Base-by-base conservation (phyloP, 2,888 invertebrate species). In the Pyralis farinalis region DNA sequence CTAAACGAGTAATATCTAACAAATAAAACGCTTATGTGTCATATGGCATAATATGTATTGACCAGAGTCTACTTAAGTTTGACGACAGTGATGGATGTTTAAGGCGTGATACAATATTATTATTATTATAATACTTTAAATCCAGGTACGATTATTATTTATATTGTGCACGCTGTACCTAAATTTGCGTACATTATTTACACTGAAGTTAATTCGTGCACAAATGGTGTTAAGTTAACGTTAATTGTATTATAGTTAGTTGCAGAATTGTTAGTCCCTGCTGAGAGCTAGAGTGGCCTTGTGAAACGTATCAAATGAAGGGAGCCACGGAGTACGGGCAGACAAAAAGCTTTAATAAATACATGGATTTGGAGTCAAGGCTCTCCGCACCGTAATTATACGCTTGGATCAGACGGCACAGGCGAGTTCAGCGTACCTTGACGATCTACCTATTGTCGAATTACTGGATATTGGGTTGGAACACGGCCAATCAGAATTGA, bases 361-460 rank as follows among this genome's bases (percentile, higher is more conserved):
- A 42, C 34, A 22, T 34, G 42, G 33, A 47, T 47, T 35, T 25
- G 16, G 38, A 56, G 49, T 50, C 54, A 54, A 53, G 54, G 56
- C 40, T 37, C 32, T 37, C 22, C 22, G 16, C 16, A 12, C 16
- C 5, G 25, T 34, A 31, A 31, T 31, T 12, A 31, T 12, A 12
- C 8, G 32, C 35, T 39, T 31, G 34, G 43, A 36, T 20, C 39
- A 40, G 30, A 39, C 7, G 8, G 32, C 22, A 43, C 44, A 42
- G 58, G 55, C 55, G 54, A 47, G 54, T 21, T 46, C 54, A 42
- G 22, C 47, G 48, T 44, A 53, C 46, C 49, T 54, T 53, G 56
- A 53, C 46, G 30, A 40, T 3, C 16, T 34, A 39, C 40, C 40
- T 39, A 44, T 20, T 37, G 44, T 44, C 36, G 16, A 40, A 48